Evolutionary conservation across 1,140 invertebrate genomes (phyloP).

Genomic region (Vanessa tameamea): DNA sequence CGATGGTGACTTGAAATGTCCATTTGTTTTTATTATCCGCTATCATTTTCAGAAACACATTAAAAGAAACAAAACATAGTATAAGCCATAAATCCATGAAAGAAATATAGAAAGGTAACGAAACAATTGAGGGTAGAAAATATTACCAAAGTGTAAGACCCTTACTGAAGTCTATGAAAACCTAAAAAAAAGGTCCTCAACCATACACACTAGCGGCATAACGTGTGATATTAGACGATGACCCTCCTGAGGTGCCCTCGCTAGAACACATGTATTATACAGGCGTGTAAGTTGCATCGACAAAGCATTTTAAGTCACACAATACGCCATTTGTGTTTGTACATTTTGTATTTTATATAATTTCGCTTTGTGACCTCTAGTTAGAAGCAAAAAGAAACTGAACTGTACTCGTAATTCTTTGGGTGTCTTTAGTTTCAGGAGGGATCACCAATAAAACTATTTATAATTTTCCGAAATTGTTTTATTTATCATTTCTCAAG

Average conservation of each 20-base stretch:
- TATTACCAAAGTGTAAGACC: slow-evolving; percentile 27
- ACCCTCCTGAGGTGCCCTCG: slow-evolving; percentile 40
- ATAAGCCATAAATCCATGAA: neutral
- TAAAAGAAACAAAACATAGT: neutral
- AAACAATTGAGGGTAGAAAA: slow-evolving; percentile 20
- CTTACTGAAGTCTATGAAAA: slow-evolving; percentile 11
- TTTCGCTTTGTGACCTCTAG: slow-evolving; percentile 30
- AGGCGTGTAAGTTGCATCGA: neutral
- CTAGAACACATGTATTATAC: neutral
- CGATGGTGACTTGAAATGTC: neutral
- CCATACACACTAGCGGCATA: slow-evolving; percentile 45
- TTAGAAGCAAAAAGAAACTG: slow-evolving; percentile 10
- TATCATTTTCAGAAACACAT: neutral
- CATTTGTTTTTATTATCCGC: neutral
- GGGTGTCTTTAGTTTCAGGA: slow-evolving; percentile 46
- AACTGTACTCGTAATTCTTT: slow-evolving; percentile 19
- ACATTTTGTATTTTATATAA: slow-evolving; percentile 41
- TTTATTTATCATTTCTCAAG: slow-evolving; percentile 48
- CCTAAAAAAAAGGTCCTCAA: neutral
- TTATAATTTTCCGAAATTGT: slow-evolving; percentile 58
- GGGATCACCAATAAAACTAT: slow-evolving; percentile 51
- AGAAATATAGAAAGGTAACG: neutral
- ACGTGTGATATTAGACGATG: slow-evolving; percentile 64
- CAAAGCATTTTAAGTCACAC: neutral
- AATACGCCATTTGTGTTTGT: slow-evolving; percentile 18